These are phyloP conservation scores for Artemia sp. DNA, from an alignment of 2,888 invertebrate species.

Conservation along the genomic window DNA sequence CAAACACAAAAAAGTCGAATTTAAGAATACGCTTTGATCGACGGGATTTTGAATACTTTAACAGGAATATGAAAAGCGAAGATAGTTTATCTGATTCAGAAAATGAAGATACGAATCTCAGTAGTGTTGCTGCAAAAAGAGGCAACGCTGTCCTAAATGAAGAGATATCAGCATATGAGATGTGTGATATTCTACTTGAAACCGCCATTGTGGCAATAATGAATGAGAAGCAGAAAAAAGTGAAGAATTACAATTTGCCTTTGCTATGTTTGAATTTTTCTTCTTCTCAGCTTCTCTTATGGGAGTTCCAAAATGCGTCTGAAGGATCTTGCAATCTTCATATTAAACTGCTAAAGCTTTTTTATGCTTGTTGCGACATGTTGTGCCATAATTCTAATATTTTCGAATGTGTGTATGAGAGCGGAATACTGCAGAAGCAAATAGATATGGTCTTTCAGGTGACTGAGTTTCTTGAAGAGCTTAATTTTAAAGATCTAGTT, in stretches of 20 bases:
- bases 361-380: not conserved
- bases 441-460: not conserved
- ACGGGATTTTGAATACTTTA: conserved; percentile 7
- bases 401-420: not conserved
- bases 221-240: not conserved
- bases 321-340: not conserved
- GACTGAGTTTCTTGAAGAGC: not conserved
- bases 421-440: not conserved
- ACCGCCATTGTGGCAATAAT: not conserved
- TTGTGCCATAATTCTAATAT: not conserved
- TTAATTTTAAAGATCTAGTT: conserved; percentile 6
- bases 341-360: conserved; percentile 5
- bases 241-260: not conserved
- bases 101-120: not conserved
- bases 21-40: not conserved
- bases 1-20: not conserved
- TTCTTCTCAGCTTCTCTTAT: conserved; percentile 5
- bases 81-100: conserved; percentile 5
- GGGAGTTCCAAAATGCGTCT: conserved; percentile 4
- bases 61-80: conserved; percentile 12
- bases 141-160: not conserved
- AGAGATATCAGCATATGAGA: not conserved
- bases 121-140: not conserved
- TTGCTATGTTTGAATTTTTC: not conserved
- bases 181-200: not conserved